phyloP scores from a whole-genome alignment of 2,113 vertebrate genomes.

The Ptychochromis oligacanthus region DNA sequence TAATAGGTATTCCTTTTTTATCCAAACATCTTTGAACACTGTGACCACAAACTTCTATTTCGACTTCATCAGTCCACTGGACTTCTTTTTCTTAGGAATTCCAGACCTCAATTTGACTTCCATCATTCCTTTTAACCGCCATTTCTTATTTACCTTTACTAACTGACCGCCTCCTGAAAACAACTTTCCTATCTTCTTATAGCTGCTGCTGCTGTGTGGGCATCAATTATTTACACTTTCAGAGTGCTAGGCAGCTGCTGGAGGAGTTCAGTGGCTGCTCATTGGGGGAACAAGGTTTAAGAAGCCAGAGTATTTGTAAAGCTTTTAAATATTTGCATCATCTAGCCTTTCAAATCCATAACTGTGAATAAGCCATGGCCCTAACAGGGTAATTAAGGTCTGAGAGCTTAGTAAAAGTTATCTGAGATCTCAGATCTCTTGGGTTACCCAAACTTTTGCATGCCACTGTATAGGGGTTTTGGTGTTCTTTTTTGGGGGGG shows the following conservation, averaged over 20 bases:
- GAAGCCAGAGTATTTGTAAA: not conserved
- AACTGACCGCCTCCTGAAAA: not conserved
- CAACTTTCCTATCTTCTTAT: not conserved
- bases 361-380: not conserved
- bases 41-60: not conserved
- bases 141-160: conserved; percentile 5
- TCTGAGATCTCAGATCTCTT: not conserved
- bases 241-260: not conserved
- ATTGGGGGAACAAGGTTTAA: not conserved
- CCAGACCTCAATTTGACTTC: not conserved
- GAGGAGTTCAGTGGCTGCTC: not conserved
- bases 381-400: not conserved
- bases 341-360: not conserved
- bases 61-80: not conserved
- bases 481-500: conserved; percentile 5
- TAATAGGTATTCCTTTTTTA: not conserved
- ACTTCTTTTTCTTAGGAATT: not conserved
- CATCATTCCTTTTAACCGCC: not conserved
- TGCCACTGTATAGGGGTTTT: conserved; percentile 4
- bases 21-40: not conserved
- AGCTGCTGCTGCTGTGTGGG: not conserved
- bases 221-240: conserved; percentile 6
- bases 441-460: not conserved
- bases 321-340: conserved; percentile 3
- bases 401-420: too few relatives aligned